Base-by-base conservation (phyloP, 2,113 vertebrate genomes). In the Mobula birostris region DNA sequence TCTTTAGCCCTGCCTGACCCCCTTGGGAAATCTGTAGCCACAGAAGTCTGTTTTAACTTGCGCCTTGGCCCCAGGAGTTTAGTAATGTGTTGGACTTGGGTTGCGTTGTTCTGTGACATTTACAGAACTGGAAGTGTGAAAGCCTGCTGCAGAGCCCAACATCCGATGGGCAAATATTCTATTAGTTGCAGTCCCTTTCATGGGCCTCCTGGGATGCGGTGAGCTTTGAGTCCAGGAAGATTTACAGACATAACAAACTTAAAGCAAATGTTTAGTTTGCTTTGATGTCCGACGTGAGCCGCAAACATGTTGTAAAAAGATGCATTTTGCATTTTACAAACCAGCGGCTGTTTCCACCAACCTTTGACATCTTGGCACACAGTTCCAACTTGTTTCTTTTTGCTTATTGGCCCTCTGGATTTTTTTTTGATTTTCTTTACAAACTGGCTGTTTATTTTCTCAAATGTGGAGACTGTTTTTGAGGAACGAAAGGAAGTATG, bases 201-300 rank as follows among this genome's bases (percentile, higher is more conserved):
- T 74, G 19, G 29, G n/a, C 12, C 5, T 17, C 7, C 61, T 19
- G 58, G 7, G 27, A 29, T 88, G 14, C 29, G n/a, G 29, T 19
- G 85, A 66, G 48, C 32, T 88, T 32, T 32, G n/a, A 90, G 32
- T 90, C 61, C 85, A 90, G n/a, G 85, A 66, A 90, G n/a, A 19
- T 66, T 90, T 68, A 61, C 27, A 32, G 61, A 36, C 61, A 4
- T 24, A 63, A 88, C 27, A 63, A 63, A 88, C 61, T 14, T 88
- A 88, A 88, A 15, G 27, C 29, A 1, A 14, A 29, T 29, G 0
- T 32, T 68, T 66, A 56, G 40, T 83, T 7, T 56, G 24, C 24
- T 12, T 90, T 7, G 9, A 88, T 27, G 6, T 61, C 83, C 58
- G n/a, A 90, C 29, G 11, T 66, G 56, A 87, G 24, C 27, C 3